These are phyloP conservation scores for Scyliorhinus canicula DNA, from an alignment of 2,797 vertebrate species.

Conservation along the genomic window DNA sequence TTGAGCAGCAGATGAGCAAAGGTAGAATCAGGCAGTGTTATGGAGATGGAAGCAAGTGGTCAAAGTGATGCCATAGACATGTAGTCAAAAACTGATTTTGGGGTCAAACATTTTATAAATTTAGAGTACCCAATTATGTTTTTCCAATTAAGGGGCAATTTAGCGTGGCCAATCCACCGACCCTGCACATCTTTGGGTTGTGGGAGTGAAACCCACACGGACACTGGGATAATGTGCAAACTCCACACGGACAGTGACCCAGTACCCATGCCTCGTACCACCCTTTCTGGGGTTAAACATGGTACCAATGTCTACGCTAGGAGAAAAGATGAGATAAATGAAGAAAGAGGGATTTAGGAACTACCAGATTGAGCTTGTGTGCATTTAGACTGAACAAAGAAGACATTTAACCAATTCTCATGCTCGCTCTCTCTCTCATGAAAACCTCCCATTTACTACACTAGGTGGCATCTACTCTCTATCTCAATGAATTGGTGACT, in stretches of 20 bases:
- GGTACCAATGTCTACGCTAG: not conserved
- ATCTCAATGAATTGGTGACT: not conserved
- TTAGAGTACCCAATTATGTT: no score
- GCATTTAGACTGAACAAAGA: not conserved
- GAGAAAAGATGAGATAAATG: not conserved
- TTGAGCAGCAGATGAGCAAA: not conserved
- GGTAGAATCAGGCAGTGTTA: not conserved
- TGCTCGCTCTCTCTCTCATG: conserved; percentile 5
- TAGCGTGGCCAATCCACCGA: no score
- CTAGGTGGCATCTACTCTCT: not conserved
- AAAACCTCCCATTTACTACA: not conserved
- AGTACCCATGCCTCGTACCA: no score
- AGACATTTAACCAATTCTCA: not conserved
- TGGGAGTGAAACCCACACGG: no score
- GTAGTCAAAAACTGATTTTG: not conserved
- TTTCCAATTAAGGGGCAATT: no score
- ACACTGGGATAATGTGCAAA: no score
- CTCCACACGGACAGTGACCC: no score
- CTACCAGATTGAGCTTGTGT: not conserved
- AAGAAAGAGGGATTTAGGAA: not conserved
- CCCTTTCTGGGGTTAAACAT: not conserved
- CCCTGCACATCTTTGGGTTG: no score
- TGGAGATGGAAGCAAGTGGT: not conserved
- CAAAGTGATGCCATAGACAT: not conserved
- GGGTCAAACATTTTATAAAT: no score